Conservation (phyloP, 2,113 vertebrate species). For the Eublepharis macularius region DNA sequence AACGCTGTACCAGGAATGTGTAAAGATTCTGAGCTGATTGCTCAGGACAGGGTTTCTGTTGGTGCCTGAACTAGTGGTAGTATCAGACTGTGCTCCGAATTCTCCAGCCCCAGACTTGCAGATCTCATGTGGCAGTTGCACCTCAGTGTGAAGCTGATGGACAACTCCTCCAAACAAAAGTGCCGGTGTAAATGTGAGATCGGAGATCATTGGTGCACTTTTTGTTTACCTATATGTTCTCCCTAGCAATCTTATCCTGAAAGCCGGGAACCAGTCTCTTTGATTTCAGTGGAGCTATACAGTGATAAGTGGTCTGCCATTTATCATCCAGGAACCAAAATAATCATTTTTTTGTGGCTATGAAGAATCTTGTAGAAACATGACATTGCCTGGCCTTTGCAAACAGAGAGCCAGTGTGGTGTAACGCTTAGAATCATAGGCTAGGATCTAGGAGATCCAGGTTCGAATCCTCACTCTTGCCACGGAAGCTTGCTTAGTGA, state of each 20-base stretch:
- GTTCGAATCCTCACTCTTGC: too few species aligned
- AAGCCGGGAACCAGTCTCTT: too few species aligned
- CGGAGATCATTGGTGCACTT: too few species aligned
- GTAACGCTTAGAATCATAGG: too few species aligned
- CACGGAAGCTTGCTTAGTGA: too few species aligned
- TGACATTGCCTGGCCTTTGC: too few species aligned
- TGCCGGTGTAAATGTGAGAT: background rate
- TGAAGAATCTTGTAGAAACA: background rate
- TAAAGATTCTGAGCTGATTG: background rate
- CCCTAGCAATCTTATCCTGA: too few species aligned
- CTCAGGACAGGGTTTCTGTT: background rate
- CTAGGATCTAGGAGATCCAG: too few species aligned
- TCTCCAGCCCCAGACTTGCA: background rate
- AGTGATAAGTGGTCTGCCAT: background rate
- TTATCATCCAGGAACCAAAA: background rate
- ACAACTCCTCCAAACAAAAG: too few species aligned
- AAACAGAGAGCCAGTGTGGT: too few species aligned
- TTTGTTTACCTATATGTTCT: too few species aligned
- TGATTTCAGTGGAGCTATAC: too few species aligned
- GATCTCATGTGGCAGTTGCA: background rate
- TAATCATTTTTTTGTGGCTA: background rate
- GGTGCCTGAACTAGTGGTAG: background rate
- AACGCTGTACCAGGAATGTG: background rate
- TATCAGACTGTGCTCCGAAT: background rate
- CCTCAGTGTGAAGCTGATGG: background rate